Conservation (phyloP, 2,113 vertebrate species). For the Microtus montanus region DNA sequence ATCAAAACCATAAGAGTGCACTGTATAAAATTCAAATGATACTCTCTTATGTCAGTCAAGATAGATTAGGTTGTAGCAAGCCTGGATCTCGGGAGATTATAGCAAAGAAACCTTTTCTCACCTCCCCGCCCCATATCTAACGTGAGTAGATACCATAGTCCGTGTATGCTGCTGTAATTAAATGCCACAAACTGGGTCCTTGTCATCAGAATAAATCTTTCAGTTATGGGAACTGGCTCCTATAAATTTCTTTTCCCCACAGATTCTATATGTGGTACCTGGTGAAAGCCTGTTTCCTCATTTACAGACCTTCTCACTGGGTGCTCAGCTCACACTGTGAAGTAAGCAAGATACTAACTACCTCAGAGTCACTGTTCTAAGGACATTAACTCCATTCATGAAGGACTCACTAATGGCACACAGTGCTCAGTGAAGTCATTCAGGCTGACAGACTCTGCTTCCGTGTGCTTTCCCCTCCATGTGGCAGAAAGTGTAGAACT, state of each 20-base stretch:
- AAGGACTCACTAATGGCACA: not conserved
- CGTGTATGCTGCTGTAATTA: not conserved
- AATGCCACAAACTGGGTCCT: not conserved
- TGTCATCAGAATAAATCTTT: not conserved
- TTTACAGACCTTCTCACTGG: not conserved
- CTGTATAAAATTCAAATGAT: not conserved
- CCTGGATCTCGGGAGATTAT: not conserved
- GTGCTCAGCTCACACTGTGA: not conserved
- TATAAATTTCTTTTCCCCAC: not conserved
- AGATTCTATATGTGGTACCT: not conserved
- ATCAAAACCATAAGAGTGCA: not conserved
- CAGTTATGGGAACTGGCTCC: not conserved
- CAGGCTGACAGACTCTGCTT: not conserved
- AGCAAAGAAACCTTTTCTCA: not conserved
- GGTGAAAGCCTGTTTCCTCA: not conserved
- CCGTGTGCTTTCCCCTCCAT: not conserved
- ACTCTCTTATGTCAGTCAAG: not conserved
- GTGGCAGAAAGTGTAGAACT: not conserved
- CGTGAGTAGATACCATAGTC: not conserved
- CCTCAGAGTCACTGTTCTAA: not conserved
- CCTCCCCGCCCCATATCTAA: not conserved
- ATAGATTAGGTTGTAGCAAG: not conserved
- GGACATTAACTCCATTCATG: not conserved
- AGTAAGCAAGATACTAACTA: not conserved
- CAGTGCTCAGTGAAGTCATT: not conserved